Evolutionary conservation across 2,888 invertebrate species (phyloP), one percentile per base, ranked within the genome.

Genomic region (Biston stratarius): DNA sequence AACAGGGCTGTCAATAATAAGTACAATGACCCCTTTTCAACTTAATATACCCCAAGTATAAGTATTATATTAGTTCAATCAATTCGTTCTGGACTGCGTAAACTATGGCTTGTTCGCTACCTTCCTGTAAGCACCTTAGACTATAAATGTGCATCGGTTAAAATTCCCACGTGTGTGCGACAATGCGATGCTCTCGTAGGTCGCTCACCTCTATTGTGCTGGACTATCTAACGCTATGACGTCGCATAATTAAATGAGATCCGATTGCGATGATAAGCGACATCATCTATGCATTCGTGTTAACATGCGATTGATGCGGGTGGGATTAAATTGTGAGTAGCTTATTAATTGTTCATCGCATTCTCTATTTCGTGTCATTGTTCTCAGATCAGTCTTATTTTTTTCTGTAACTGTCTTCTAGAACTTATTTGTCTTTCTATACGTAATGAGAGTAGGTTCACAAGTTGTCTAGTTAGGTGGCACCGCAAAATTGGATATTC

Each of bases 181-280:
- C 90, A 90, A 90, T 89, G 83, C 86, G 81, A 85, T 80, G 79
- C 79, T 79, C 77, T 72, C 56, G 38, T 85, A 91, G 92, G 92
- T 93, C 91, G 90, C 84, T 93, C 86, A 92, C 92, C 93, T 88
- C 78, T 56, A 83, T 83, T 83, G 84, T 83, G 67, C 74, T 74
- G 61, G 71, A 78, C 82, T 83, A 86, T 86, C 86, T 85, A 86
- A 73, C 64, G 76, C 80, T 86, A 85, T 89, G 88, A 89, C 86
- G 84, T 87, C 83, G 84, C 85, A 87, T 90, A 90, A 90, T 89
- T 89, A 91, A 80, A 82, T 77, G 81, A 75, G 83, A 78, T 36
- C 75, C 75, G 82, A 85, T 85, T 77, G 81, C 80, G 75, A 79
- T 77, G 71, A 73, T 72, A 62, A 61, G 62, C 61, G 66, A 65